Evolutionary conservation across 1,140 invertebrate species (phyloP).

Genomic region (Tyrophagus putrescentiae): DNA sequence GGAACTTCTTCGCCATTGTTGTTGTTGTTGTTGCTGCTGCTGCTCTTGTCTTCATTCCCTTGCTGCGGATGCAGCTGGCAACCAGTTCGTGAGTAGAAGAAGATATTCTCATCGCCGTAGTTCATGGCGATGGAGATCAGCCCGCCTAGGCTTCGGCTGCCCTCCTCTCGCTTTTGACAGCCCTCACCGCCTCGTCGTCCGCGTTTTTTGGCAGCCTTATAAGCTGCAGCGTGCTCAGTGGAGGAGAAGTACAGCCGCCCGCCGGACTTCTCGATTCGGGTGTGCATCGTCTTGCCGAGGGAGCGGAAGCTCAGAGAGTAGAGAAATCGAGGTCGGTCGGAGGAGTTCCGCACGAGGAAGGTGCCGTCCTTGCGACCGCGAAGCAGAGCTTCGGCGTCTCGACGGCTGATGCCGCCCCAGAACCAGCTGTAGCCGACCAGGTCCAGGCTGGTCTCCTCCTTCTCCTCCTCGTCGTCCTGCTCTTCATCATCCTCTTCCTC

Average conservation of each 20-base stretch:
- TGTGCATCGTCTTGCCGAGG: constrained; percentile 77
- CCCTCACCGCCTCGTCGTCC: neutral
- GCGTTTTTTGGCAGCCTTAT: neutral
- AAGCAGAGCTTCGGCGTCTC: constrained; percentile 83
- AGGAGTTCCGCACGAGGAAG: constrained; percentile 87
- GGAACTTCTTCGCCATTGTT: too few relatives aligned
- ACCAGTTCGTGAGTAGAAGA: constrained; percentile 12
- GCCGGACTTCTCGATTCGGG: constrained; percentile 91
- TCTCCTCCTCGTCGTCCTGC: too few relatives aligned
- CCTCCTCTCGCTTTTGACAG: neutral
- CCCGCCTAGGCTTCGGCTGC: neutral
- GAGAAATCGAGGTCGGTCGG: constrained; percentile 90
- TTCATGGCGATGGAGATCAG: constrained; percentile 6
- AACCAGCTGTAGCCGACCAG: constrained; percentile 56
- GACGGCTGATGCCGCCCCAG: constrained; percentile 87
- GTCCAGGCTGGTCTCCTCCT: too few relatives aligned
- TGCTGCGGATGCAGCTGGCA: too few relatives aligned
- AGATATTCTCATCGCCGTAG: constrained; percentile 10
- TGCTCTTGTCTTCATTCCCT: too few relatives aligned
- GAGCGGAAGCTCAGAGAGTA: constrained; percentile 90
- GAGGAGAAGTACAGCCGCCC: constrained; percentile 78
- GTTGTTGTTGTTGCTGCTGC: neutral
- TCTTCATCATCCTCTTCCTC: neutral
- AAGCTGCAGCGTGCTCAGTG: constrained; percentile 26
- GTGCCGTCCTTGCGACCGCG: constrained; percentile 76